These are phyloP conservation scores for Leptopilina syphax DNA, from an alignment of 2,888 invertebrate genomes.

Conservation along the genomic window DNA sequence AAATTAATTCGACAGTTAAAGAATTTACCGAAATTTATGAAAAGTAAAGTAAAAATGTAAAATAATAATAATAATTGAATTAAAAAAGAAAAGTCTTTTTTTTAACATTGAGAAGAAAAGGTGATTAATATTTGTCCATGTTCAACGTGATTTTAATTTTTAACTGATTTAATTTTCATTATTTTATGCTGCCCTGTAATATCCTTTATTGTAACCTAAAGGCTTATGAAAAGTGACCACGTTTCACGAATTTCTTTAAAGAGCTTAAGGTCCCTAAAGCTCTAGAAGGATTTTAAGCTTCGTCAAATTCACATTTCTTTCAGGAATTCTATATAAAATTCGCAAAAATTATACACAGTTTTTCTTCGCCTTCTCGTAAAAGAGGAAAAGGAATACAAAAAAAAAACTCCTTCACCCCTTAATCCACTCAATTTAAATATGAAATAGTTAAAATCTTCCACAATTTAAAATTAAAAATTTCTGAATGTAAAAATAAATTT, in stretches of 20 bases:
- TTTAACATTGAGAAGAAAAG: too few relatives aligned
- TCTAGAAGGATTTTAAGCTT: conserved; percentile 19
- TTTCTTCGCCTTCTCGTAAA: not conserved
- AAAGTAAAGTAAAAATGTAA: too few relatives aligned
- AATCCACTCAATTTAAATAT: too few relatives aligned
- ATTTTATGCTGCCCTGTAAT: conserved; percentile 14
- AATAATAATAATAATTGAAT: too few relatives aligned
- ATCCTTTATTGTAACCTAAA: conserved; percentile 25
- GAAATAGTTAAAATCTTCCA: too few relatives aligned
- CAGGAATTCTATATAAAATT: not conserved
- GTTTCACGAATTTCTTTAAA: conserved; percentile 22
- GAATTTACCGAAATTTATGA: too few relatives aligned
- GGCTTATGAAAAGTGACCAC: not conserved
- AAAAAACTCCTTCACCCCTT: too few relatives aligned
- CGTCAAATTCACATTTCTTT: conserved; percentile 16
- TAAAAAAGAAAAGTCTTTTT: too few relatives aligned
- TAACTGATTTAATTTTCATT: conserved; percentile 7
- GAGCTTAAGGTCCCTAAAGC: conserved; percentile 16
- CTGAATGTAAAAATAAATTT: too few relatives aligned
- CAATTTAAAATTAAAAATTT: too few relatives aligned
- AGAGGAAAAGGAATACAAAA: too few relatives aligned
- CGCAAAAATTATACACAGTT: not conserved
- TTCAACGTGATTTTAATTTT: conserved; percentile 2
- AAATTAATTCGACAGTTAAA: too few relatives aligned
- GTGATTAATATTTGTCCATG: not conserved